Percentiles rank a stretch among this genome's conserved stretches.
Conservation (phyloP, 2,113 vertebrate genomes). For the Epinephelus lanceolatus region DNA sequence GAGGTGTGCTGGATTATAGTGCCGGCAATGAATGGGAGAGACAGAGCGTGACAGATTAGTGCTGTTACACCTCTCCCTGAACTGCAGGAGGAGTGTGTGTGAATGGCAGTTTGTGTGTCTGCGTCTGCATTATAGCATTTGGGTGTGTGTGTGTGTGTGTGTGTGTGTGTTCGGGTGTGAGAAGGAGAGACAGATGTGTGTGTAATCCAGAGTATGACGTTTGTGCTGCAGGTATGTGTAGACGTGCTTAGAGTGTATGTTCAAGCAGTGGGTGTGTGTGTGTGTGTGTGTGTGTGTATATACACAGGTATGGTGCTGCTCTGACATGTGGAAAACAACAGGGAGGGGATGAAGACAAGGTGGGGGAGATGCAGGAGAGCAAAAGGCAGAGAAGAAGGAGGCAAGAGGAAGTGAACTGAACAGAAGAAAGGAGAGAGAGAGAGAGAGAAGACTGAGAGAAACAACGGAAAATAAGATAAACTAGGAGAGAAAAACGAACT, state of each 20-base stretch:
- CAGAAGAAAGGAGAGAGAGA: background rate
- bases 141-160: background rate
- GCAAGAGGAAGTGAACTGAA: background rate
- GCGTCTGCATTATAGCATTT: conserved; percentile 27
- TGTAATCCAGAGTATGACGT: background rate
- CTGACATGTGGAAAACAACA: conserved; percentile 36
- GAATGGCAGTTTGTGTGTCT: conserved; percentile 21
- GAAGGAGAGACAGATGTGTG: background rate
- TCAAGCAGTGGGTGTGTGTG: background rate
- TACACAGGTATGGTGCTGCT: background rate
- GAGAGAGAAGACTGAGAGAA: background rate
- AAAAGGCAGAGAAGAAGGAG: background rate
- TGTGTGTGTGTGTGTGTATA: background rate
- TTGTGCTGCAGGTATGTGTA: background rate
- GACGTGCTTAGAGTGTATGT: background rate
- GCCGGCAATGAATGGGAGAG: conserved; percentile 77
- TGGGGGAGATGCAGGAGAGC: background rate
- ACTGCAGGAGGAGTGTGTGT: conserved; percentile 46
- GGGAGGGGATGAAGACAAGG: background rate
- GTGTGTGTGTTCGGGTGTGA: background rate
- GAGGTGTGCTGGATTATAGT: conserved; percentile 80
- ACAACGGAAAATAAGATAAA: background rate
- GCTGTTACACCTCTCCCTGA: conserved; percentile 66
- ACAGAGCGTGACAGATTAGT: conserved; percentile 78
- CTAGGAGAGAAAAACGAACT: background rate